Conservation (phyloP, 2,113 vertebrate genomes). For the Microtus oregoni region DNA sequence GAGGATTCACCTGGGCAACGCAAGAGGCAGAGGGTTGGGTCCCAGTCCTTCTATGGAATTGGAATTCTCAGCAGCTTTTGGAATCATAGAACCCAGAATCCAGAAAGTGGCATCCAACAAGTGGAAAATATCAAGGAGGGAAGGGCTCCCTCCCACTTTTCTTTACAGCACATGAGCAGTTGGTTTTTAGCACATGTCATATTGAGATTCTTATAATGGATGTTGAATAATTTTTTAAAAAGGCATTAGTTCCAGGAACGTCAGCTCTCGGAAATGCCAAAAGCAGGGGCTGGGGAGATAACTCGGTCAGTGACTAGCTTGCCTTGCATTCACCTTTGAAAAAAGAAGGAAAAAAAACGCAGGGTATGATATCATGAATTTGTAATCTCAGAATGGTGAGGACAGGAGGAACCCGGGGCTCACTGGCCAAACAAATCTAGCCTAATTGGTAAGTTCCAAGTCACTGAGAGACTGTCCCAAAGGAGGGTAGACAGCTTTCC, state of each 20-base stretch:
- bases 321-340: background rate
- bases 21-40: rapidly evolving
- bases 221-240: too few relatives aligned
- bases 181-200: background rate
- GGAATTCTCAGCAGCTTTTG: background rate
- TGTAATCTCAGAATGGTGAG: background rate
- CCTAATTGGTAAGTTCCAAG: background rate
- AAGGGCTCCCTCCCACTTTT: background rate
- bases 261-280: background rate
- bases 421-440: too few relatives aligned
- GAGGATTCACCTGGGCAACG: background rate
- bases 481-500: background rate
- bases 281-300: background rate
- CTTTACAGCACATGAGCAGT: background rate
- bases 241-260: background rate
- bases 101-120: background rate
- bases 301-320: background rate
- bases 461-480: background rate
- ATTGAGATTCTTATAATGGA: background rate
- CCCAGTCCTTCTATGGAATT: rapidly evolving
- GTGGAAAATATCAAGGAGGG: background rate
- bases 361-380: background rate
- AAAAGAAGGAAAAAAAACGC: background rate
- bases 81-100: background rate
- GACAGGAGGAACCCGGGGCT: background rate